Evolutionary conservation across 2,888 invertebrate species (phyloP), one percentile per base, ranked within the genome.

Genomic region (Lissocephala sabroskyi): DNA sequence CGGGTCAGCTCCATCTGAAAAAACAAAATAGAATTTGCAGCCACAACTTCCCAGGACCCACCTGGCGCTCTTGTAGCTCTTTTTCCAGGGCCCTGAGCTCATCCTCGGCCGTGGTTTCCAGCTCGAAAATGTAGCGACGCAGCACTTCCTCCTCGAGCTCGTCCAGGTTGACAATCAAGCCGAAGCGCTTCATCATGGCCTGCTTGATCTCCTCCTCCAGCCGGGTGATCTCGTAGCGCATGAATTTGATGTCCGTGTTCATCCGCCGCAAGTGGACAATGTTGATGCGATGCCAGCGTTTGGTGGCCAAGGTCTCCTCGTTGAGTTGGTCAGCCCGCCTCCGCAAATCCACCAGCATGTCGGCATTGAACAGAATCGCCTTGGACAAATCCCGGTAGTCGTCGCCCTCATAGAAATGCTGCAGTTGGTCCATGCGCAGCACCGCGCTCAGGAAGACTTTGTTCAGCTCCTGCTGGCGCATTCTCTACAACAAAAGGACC

Each of bases 361-460:
- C 79, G 59, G 88, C 89, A 10, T 90, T 89, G 68, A 93, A 92
- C 3, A 93, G 86, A 2, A 92, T 85, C 0, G 87, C 86, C 18
- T 85, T 73, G 16, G 79, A 65, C 23, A 86, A 74, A 9, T 86
- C 86, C 0, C 79, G 81, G 6, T 87, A 65, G 1, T 86, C 86
- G 0, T 86, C 81, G 0, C 87, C 86, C 3, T 88, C 84, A 6
- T 68, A 75, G 35, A 87, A 85, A 66, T 88, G 86, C 68, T 89
- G 87, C 16, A 94, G 85, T 77, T 93, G 94, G 77, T 90, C 87
- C 68, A 92, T 87, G 26, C 89, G 88, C 16, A 94, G 73, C 5
- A 93, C 84, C 0, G 92, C 87, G 2, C 90, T 88, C 49, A 89
- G 87, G 42, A 91, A 89, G 2, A 96, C 89, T 47, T 93, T 89